Base-by-base conservation (phyloP, 2,888 invertebrate genomes). In the Achlya flavicornis region DNA sequence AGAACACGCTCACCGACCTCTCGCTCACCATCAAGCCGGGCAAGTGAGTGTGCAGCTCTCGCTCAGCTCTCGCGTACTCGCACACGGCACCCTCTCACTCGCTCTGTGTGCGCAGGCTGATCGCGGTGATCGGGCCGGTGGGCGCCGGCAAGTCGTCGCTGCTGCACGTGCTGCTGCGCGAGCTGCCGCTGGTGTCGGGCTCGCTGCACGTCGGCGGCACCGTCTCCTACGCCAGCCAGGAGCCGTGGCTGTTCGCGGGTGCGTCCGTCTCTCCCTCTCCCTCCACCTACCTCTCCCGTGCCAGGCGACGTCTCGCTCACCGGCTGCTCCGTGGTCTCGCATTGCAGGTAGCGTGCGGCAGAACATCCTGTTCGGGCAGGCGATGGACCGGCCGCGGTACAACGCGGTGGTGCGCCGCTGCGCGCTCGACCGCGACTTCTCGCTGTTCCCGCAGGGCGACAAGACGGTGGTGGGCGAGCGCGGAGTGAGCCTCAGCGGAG, bases 291-390 rank as follows among this genome's bases (percentile, higher is more conserved):
- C 16, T 6, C 48, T 8, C 48, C 16, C 48, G 1, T 16, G n/a
- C 6, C 7, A 10, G 16, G 26, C 2, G 26, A 26, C 26, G 26
- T 19, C 53, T 53, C 53, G 8, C 53, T 19, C 10, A 5, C 46
- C n/a, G 53, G 8, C 53, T 53, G 14, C 3, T 0, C 7, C 16
- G 19, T 46, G n/a, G 46, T 46, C 19, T 53, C 53, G 19, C 19
- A 26, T 26, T 26, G 19, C 81, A 90, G 95, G 96, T 35, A 97
- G 97, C 67, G 96, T 99, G 0, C 94, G 97, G 11, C 98, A 99
- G 80, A 99, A 99, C 87, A 98, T 99, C 71, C 87, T 98, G 1
- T 99, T 99, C 88, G 99, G 98, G 0, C 95, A 95, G 78, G 93
- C 95, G 68, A 96, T 95, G 95, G 96, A 96, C 76, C 94, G 95